Base-by-base conservation (phyloP, 2,888 invertebrate genomes). In the Allolobophora icterica region DNA sequence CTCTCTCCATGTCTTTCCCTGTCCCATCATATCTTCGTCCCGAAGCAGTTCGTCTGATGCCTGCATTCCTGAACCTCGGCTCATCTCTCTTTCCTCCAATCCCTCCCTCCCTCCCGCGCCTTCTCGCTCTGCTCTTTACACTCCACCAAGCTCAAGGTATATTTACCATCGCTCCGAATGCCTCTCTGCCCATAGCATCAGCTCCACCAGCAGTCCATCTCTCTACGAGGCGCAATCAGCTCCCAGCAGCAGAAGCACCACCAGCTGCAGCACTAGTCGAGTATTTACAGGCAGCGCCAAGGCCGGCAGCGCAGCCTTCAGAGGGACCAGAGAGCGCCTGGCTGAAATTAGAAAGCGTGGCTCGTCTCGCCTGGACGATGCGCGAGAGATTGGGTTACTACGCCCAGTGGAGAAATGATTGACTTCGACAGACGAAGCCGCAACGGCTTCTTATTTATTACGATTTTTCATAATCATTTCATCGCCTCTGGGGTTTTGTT, bases 351-450 rank as follows among this genome's bases (percentile, higher is more conserved):
- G 87, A 87, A 87, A 38, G 87, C 87, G 19, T 17, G 35, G 13
- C 24, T 38, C 35, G 35, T 87, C 87, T 35, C 87, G 87, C 87
- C 87, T 38, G 87, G 24, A 21, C 87, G 87, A 19, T 6, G 87
- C 11, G 71, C 87, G 17, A 35, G 87, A 87, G 35, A 87, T 87
- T 87, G 35, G 87, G 87, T 87, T 87, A 87, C 87, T 87, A 87
- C 87, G n/a, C 87, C 35, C 87, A 71, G 71, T 71, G 71, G 71
- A 6, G 71, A 71, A n/a, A 71, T 71, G 71, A 71, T 71, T 38
- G 87, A 87, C 21, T 34, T 30, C 1, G 35, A 38, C 87, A 24
- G 15, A 24, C 35, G 87, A 30, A 24, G 35, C 19, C 35, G 35
- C 11, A 13, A n/a, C 6, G 17, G 33, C n/a, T 30, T 21, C 24